Base-by-base conservation (phyloP, 2,888 invertebrate genomes). In the Napeogenes inachia region DNA sequence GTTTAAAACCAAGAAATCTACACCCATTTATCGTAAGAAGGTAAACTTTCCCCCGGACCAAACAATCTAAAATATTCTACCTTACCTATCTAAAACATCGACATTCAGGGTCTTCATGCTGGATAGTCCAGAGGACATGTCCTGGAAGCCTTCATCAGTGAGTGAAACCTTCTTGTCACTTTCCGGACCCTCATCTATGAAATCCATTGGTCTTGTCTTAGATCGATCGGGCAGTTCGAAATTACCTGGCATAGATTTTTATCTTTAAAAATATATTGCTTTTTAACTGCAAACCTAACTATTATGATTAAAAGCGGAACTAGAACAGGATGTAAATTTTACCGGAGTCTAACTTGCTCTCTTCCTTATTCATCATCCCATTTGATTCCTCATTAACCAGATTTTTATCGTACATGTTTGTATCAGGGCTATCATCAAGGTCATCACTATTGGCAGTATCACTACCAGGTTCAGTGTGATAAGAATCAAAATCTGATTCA, bases 401-500 rank as follows among this genome's bases (percentile, higher is more conserved):
- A 42, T 42, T 42, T 42, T 3, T 10, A 45, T 57, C 71, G 53
- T 58, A 61, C 13, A 67, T 69, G n/a, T 60, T 63, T 12, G 62
- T 62, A 53, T 61, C 62, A 10, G 62, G 59, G 2, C 62, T 64
- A 56, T 62, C 58, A 30, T 60, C 61, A 13, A 62, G 67, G 46
- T 62, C 64, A 50, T 66, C 61, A 8, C 63, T 64, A n/a, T 46
- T 60, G 4, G 54, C 62, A 13, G 60, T 61, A 13, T 42, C 61
- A 0, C 30, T 12, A 35, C 65, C 70, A 13, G 54, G 57, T 6
- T 74, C 74, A 63, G 83, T 87, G 56, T 87, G 85, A 61, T 89
- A 88, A 0, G 91, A 89, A 12, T 91, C 90, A 59, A 91, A 91
- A 68, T 91, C 91, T 0, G 91, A 91, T 68, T 89, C 90, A 68